Evolutionary conservation across 1,140 invertebrate genomes (phyloP), one percentile per base, ranked within the genome.

Genomic region (Linepithema humile): DNA sequence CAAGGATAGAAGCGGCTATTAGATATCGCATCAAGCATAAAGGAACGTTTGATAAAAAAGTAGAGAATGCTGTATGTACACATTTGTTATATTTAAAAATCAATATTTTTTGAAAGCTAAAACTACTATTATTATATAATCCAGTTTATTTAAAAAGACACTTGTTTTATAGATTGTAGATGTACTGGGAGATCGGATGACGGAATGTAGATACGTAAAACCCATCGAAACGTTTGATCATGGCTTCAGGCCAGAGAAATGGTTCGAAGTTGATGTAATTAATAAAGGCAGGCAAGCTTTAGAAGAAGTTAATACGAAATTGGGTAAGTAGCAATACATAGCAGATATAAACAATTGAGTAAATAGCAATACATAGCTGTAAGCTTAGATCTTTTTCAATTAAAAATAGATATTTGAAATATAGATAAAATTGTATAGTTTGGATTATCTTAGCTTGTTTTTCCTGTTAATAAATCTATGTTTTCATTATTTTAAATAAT

Each of bases 261-360:
- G 98, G 97, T 97, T 96, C 93, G 96, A 97, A 89, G 97, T 99
- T 3, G 97, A 99, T 92, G 93, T 99, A 5, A 88, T 98, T 70
- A 95, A 95, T 69, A 89, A 96, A 86, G 98, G 98, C 6, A 96
- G 96, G 89, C 90, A 95, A 84, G 98, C 98, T 10, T 94, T 99
- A 85, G 96, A 97, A 91, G 95, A 97, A 90, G 97, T 98, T 0
- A 99, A 98, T 94, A 91, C 95, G 67, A 96, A 98, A 92, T 94
- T 99, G 88, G 98, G 98, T 96, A 94, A 83, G 91, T 48, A 67
- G 43, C 9, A 38, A 40, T n/a, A 50, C 40, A 26, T 15, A 43
- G 2, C 38, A 2, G 7, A 69, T 70, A 12, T 32, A 43, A 15
- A 26, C n/a, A n/a, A n/a, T n/a, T n/a, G n/a, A n/a, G n/a, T n/a